phyloP scores from a whole-genome alignment of 1,140 invertebrate genomes.

The Psilanteris sp. region DNA sequence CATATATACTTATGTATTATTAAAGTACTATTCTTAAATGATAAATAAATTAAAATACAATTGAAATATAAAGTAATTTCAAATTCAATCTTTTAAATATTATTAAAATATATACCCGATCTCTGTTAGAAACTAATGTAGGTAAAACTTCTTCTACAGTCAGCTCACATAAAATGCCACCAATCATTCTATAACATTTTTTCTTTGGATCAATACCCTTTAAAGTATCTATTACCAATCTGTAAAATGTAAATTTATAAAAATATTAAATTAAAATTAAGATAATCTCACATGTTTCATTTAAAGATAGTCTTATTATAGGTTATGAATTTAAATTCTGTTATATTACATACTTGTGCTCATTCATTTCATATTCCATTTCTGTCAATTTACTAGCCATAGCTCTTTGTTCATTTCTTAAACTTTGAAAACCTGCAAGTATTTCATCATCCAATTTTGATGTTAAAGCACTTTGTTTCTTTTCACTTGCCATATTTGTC shows the following conservation, averaged over 20 bases:
- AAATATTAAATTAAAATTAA: too few species aligned
- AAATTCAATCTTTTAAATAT: neutral
- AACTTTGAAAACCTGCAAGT: slow-evolving; percentile 90
- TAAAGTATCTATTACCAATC: slow-evolving; percentile 96
- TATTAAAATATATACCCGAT: slow-evolving; percentile 82
- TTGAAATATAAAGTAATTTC: slow-evolving; percentile 10
- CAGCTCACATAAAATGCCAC: slow-evolving; percentile 94
- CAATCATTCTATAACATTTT: slow-evolving; percentile 96
- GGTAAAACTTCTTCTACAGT: slow-evolving; percentile 95
- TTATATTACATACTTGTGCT: slow-evolving; percentile 90
- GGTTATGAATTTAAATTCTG: slow-evolving; percentile 43
- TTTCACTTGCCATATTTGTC: slow-evolving; percentile 61
- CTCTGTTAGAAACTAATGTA: slow-evolving; percentile 88
- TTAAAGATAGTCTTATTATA: too few species aligned
- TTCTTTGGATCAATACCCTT: slow-evolving; percentile 90
- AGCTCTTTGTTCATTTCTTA: slow-evolving; percentile 92
- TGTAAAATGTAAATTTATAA: slow-evolving; percentile 74
- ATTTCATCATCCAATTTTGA: slow-evolving; percentile 87
- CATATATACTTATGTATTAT: too few species aligned
- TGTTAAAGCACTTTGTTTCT: slow-evolving; percentile 35
- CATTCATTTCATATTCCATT: slow-evolving; percentile 94
- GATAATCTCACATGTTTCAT: neutral
- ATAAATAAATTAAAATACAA: too few species aligned
- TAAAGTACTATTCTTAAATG: too few species aligned
- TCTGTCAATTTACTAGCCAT: slow-evolving; percentile 93